phyloP scores from a whole-genome alignment of 2,888 invertebrate species.

The Caenorhabditis doughertyi region DNA sequence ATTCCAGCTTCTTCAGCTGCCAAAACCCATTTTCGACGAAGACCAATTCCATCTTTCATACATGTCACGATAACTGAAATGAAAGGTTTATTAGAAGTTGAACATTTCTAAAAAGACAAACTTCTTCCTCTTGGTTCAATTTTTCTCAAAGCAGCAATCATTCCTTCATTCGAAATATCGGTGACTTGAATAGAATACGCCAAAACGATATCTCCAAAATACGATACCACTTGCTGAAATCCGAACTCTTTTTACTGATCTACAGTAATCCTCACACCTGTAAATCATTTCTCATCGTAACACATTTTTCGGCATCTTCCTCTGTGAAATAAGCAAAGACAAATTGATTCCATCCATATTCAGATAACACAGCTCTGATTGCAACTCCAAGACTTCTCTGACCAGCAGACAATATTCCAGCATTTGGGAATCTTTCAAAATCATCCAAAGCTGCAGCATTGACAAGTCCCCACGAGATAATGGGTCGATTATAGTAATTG shows the following conservation, averaged over 20 bases:
- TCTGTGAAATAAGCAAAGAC: conserved; percentile 72
- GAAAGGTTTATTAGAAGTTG: not conserved
- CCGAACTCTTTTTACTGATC: not conserved
- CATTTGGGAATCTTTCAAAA: conserved; percentile 60
- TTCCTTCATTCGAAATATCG: conserved; percentile 50
- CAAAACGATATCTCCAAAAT: conserved; percentile 50
- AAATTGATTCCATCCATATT: conserved; percentile 72
- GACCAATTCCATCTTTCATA: conserved; percentile 54
- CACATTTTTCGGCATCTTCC: conserved; percentile 70
- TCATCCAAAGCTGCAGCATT: conserved; percentile 60
- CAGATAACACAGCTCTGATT: conserved; percentile 62
- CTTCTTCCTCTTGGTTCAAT: conserved; percentile 59
- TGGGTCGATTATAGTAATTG: conserved; percentile 66
- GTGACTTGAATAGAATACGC: conserved; percentile 48
- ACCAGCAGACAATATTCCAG: conserved; percentile 64
- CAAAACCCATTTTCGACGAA: conserved; percentile 55
- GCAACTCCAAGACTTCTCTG: conserved; percentile 69
- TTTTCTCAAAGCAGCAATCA: conserved; percentile 47
- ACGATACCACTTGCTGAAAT: conserved; percentile 51
- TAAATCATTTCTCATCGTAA: conserved; percentile 69
- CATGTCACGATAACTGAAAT: conserved; percentile 60
- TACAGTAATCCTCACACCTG: conserved; percentile 40
- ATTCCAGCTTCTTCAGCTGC: conserved; percentile 67
- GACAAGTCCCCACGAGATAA: conserved; percentile 67
- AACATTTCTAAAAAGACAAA: not conserved